Evolutionary conservation across 2,888 invertebrate genomes (phyloP), one percentile per base, ranked within the genome.

Genomic region (Thysanoteuthis rhombus): DNA sequence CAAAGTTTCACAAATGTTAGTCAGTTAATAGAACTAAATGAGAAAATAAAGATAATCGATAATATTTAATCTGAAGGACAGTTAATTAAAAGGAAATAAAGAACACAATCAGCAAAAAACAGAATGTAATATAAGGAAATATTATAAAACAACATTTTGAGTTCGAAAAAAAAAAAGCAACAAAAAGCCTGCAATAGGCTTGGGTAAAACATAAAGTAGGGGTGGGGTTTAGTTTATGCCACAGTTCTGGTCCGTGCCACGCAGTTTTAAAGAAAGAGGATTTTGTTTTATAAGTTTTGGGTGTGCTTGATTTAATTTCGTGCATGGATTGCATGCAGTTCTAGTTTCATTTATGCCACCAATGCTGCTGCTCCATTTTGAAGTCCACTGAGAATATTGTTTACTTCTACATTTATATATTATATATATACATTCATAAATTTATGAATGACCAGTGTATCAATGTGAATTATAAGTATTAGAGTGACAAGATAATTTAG

Each of bases 131-230:
- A 91, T n/a, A 45, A 90, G n/a, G 42, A 40, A 92, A 42, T 91
- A n/a, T 16, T 75, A 75, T 0, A 75, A n/a, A 75, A 75, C 75
- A 75, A 36, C n/a, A 75, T 36, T 75, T 75, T 75, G 36, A n/a
- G n/a, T 75, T 75, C 12, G 36, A n/a, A n/a, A n/a, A 58, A 58
- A 42, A n/a, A n/a, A 92, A 92, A 42, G 42, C 40, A 92, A 40
- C 40, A 92, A n/a, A 75, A 92, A 92, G 92, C 92, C 92, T 92
- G 92, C 45, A 45, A 92, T 45, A 92, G 92, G 45, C 92, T 92
- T 92, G 42, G 92, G n/a, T 40, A 91, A 42, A 42, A 45, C 40
- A 45, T 45, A 92, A 92, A 45, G n/a, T 3, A n/a, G 92, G 32
- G 91, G n/a, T 28, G n/a, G 25, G 58, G 32, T 28, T 58, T 58